Evolutionary conservation across 2,797 vertebrate species (phyloP).

Genomic region (Halcyon chelicuti): DNA sequence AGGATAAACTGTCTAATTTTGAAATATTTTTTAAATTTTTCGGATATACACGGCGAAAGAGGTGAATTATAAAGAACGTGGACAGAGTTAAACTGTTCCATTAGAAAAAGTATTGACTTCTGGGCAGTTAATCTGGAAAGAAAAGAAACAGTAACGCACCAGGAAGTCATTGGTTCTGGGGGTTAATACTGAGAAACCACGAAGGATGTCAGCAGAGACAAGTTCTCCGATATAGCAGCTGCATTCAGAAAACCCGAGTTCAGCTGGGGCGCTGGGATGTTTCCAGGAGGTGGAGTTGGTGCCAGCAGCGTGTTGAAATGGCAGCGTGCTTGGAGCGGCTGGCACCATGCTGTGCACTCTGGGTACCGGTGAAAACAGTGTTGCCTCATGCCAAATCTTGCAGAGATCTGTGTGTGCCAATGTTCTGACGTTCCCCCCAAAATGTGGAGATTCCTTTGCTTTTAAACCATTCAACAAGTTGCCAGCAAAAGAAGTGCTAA

Average conservation of each 20-base stretch:
- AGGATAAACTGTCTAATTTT: background rate
- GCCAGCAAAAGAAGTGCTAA: background rate
- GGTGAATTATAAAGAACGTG: background rate
- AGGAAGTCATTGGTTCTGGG: background rate
- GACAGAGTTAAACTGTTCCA: background rate
- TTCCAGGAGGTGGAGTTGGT: conserved; percentile 21
- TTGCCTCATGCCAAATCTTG: background rate
- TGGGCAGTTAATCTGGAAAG: background rate
- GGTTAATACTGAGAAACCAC: background rate
- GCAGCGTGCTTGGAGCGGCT: background rate
- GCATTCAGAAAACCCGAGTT: background rate
- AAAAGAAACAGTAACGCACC: background rate
- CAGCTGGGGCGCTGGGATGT: background rate
- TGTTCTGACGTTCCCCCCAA: background rate
- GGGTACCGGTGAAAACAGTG: background rate
- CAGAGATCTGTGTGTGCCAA: background rate
- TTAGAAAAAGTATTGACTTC: background rate
- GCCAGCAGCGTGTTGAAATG: background rate
- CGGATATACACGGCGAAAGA: background rate
- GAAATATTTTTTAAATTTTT: background rate
- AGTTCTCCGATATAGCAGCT: background rate
- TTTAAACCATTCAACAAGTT: background rate
- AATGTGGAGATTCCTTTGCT: background rate
- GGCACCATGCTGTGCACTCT: background rate
- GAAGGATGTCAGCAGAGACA: background rate